phyloP scores from a whole-genome alignment of 2,113 vertebrate genomes.

The Channa maculata region DNA sequence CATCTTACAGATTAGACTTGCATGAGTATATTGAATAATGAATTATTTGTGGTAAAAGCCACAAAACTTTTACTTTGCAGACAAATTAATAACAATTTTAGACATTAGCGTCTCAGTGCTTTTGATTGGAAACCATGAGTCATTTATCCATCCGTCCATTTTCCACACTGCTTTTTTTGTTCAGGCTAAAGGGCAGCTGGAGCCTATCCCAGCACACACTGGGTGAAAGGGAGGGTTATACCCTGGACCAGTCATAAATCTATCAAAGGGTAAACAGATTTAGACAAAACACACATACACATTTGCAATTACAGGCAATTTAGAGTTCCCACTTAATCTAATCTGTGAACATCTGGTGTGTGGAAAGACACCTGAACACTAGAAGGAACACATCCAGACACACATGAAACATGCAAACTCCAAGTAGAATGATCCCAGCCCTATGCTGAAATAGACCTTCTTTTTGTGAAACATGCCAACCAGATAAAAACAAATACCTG shows the following conservation, averaged over 20 bases:
- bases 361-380: not conserved
- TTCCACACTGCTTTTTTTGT: conserved; percentile 26
- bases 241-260: not conserved
- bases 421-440: not conserved
- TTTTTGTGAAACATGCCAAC: conserved; percentile 1
- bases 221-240: not conserved
- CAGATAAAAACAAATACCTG: not conserved
- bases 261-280: not conserved
- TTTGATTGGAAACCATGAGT: conserved; percentile 37
- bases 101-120: not conserved
- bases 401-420: not conserved
- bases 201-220: not conserved
- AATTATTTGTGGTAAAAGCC: conserved; percentile 12
- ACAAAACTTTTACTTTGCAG: conserved; percentile 1
- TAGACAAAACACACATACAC: not conserved
- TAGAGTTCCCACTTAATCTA: not conserved
- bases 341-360: not conserved
- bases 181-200: conserved; percentile 5
- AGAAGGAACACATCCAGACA: not conserved
- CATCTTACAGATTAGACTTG: not conserved
- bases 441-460: not conserved
- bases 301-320: not conserved
- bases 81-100: conserved; percentile 11
- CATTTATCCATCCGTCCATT: conserved; percentile 19
- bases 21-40: not conserved